Evolutionary conservation across 2,888 invertebrate species (phyloP).

Genomic region (Spialia ferax): DNA sequence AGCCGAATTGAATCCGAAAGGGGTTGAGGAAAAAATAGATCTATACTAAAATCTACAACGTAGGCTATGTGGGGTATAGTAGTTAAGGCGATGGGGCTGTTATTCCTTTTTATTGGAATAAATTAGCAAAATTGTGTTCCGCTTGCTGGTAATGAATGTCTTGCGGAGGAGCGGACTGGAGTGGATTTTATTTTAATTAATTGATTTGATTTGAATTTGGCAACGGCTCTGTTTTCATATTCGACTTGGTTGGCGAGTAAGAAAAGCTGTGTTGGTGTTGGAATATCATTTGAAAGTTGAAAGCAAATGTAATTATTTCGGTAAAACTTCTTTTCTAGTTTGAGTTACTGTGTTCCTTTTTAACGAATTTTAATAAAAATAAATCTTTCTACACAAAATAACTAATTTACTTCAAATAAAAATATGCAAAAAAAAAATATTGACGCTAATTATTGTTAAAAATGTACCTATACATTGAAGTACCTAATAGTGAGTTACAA

Average conservation of each 20-base stretch:
- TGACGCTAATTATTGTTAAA: no score
- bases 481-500: no score
- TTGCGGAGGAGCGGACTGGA: slow-evolving; percentile 63
- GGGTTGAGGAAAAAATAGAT: slow-evolving; percentile 62
- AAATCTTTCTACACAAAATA: no score
- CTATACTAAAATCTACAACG: slow-evolving; percentile 40
- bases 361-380: no score
- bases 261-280: slow-evolving; percentile 38
- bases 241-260: slow-evolving; percentile 36
- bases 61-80: slow-evolving; percentile 27
- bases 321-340: slow-evolving; percentile 17
- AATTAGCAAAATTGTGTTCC: slow-evolving; percentile 77
- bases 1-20: slow-evolving; percentile 76
- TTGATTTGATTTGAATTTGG: slow-evolving; percentile 53
- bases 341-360: no score
- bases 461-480: no score
- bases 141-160: slow-evolving; percentile 74
- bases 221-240: slow-evolving; percentile 40
- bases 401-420: no score
- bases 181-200: slow-evolving; percentile 70
- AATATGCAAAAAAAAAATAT: no score
- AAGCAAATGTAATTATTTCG: slow-evolving; percentile 31
- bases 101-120: slow-evolving; percentile 78
- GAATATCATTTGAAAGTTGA: slow-evolving; percentile 38
- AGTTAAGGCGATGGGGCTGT: slow-evolving; percentile 49